Evolutionary conservation across 2,797 vertebrate genomes (phyloP), one percentile per base, ranked within the genome.

Genomic region (Lepus oiostolus): DNA sequence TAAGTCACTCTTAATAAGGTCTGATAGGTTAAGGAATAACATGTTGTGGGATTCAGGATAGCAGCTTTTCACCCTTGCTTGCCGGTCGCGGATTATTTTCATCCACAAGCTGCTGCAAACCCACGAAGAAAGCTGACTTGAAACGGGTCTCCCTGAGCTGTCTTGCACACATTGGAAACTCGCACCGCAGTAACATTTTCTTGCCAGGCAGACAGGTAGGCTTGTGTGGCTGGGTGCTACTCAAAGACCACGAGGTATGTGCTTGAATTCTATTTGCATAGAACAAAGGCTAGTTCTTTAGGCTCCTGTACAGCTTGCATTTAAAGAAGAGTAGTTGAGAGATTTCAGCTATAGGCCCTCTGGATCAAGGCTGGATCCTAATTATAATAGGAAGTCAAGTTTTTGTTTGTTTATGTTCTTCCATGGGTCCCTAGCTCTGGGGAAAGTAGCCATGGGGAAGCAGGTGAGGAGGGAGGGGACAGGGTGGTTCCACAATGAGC

Each of bases 1-100:
- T 75, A 85, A 97, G 79, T 89, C 72, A 96, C 85, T 96, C 71
- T 92, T 82, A 95, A 94, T 87, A 97, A 97, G 84, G 65, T 88
- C 95, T 97, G 92, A 96, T 72, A 93, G 96, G 94, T 75, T 68
- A 90, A 96, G 85, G 84, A 98, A 95, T 85, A 95, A 95, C 72
- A 83, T 74, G 6, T 79, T 67, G 71, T 42, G 12, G 71, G 71
- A 91, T 88, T 88, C n/a, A 26, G 70, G 50, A 95, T 79, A 79
- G 87, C 82, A 65, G 71, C 80, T 94, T 95, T 93, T 74, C 52
- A 65, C 63, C 47, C 30, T 26, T 74, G 47, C 19, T 88, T 85
- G 65, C 63, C 70, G 74, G 63, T 76, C 42, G 90, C 80, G 88
- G 95, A 96, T 96, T 89, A 93, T 72, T 92, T 92, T 92, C 96